Evolutionary conservation across 2,888 invertebrate genomes (phyloP), one percentile per base, ranked within the genome.

Genomic region (Ophion obscuratus): DNA sequence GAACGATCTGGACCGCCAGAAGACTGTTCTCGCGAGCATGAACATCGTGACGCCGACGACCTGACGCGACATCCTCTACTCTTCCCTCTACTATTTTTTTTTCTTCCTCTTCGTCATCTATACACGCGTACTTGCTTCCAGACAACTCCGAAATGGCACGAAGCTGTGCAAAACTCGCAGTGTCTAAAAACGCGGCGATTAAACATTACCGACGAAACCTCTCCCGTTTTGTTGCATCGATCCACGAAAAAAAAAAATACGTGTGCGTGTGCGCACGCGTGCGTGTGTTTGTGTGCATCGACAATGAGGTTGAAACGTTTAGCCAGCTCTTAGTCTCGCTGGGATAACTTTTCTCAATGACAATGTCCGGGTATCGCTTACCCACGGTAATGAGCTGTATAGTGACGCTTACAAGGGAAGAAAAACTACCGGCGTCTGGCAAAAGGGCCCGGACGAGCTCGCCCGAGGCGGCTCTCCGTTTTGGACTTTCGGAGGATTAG

Each of bases 301-400:
- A 17, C n/a, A 27, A 36, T 31, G 83, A 85, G 79, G 84, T 67
- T 73, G 83, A 83, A 83, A 81, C 80, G 86, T 82, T 87, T 87
- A 83, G 87, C 85, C 81, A 81, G 84, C 83, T 87, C 89, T 90
- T 89, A 89, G 83, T 85, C 86, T 82, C 88, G 89, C 86, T 84
- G 87, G 86, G 82, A 83, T 84, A 88, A 87, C 85, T 87, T 70
- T 85, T 53, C 71, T 89, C 85, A 90, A 90, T 89, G 87, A 83
- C 74, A 87, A 82, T 82, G 83, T 84, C 87, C 79, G 86, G 88
- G 90, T 90, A 90, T 90, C 90, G 88, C 85, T 90, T 90, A 90
- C 90, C 87, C 87, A 79, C 78, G 87, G 83, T 85, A 87, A 88
- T 85, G 84, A 84, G 86, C 82, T 68, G 24, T 67, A 61, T 62